phyloP scores from a whole-genome alignment of 1,140 invertebrate genomes.

The Adelges cooleyi region DNA sequence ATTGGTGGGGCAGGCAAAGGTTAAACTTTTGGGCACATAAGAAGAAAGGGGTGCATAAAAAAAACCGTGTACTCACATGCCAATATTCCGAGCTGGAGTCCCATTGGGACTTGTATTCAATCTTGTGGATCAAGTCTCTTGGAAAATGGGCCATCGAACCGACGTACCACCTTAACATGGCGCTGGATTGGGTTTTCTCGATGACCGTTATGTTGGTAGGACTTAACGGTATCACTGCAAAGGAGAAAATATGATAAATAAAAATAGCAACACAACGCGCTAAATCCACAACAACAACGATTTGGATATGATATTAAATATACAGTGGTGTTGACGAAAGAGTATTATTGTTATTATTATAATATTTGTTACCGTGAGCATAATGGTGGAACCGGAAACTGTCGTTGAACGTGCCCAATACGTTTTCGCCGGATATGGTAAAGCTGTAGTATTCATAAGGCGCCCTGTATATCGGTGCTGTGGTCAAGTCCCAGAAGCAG shows the following conservation, averaged over 20 bases:
- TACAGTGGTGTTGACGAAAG: too few species aligned
- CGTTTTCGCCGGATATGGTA: slow-evolving; percentile 43
- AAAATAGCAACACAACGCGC: too few species aligned
- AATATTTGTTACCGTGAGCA: slow-evolving; percentile 42
- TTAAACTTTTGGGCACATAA: too few species aligned
- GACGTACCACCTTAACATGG: slow-evolving; percentile 47
- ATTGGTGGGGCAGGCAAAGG: too few species aligned
- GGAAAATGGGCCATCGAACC: slow-evolving; percentile 48
- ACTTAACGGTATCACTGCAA: slow-evolving; percentile 34
- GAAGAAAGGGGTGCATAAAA: too few species aligned
- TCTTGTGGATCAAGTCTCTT: slow-evolving; percentile 45
- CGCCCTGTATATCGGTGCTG: slow-evolving; percentile 48
- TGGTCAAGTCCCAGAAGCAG: slow-evolving; percentile 45
- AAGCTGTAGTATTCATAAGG: slow-evolving; percentile 46
- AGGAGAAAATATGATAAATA: too few species aligned
- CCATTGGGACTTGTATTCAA: slow-evolving; percentile 52
- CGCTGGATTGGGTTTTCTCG: slow-evolving; percentile 46
- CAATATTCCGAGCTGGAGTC: slow-evolving; percentile 44
- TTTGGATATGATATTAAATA: too few species aligned
- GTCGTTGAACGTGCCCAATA: slow-evolving; percentile 42
- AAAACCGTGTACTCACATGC: slow-evolving; percentile 44
- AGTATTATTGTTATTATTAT: too few species aligned
- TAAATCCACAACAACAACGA: too few species aligned
- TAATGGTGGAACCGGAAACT: slow-evolving; percentile 48
- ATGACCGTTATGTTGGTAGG: slow-evolving; percentile 41